phyloP scores from a whole-genome alignment of 2,888 invertebrate genomes.

The Nomada ferruginata region DNA sequence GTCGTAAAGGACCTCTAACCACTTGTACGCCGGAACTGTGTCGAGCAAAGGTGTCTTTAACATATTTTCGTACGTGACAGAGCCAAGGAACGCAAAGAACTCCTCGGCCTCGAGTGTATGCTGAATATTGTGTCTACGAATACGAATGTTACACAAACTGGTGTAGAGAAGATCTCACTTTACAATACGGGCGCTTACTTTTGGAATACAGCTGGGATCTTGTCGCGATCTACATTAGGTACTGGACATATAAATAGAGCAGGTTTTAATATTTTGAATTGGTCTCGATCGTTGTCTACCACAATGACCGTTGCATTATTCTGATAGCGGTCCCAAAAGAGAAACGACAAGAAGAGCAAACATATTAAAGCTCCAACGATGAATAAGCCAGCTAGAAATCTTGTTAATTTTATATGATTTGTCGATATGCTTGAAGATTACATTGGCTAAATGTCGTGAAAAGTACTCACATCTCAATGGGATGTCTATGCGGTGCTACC shows the following conservation, averaged over 20 bases:
- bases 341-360: constrained; percentile 65
- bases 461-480: constrained; percentile 68
- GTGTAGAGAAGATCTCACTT: neutral
- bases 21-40: constrained; percentile 64
- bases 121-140: constrained; percentile 66
- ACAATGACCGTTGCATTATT: constrained; percentile 67
- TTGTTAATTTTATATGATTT: neutral
- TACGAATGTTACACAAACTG: neutral
- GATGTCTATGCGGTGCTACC: constrained; percentile 73
- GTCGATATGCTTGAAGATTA: too few relatives aligned
- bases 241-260: constrained; percentile 88
- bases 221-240: constrained; percentile 78
- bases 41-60: constrained; percentile 58
- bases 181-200: constrained; percentile 13
- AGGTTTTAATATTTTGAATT: constrained; percentile 88
- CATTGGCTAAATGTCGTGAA: too few relatives aligned
- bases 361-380: constrained; percentile 67
- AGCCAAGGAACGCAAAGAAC: constrained; percentile 71
- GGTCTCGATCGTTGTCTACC: constrained; percentile 65
- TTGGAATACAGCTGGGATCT: constrained; percentile 34
- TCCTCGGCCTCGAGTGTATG: constrained; percentile 65
- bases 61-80: constrained; percentile 63
- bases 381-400: constrained; percentile 64
- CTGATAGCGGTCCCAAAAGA: constrained; percentile 74
- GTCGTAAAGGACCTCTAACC: constrained; percentile 73